Conservation (phyloP, 2,797 vertebrate genomes). For the Microchirus variegatus region DNA sequence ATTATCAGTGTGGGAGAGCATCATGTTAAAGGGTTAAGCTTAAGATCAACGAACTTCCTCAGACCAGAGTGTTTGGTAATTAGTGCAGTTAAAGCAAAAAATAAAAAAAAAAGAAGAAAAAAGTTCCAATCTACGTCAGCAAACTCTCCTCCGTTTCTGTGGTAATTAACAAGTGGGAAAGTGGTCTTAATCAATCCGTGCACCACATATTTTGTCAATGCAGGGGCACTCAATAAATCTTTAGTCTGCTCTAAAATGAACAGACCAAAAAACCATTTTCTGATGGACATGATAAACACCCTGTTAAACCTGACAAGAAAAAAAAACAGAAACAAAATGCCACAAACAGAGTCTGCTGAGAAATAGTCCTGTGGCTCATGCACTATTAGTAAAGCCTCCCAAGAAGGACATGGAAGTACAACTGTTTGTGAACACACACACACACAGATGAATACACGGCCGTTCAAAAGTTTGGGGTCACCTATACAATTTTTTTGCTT, state of each 20-base stretch:
- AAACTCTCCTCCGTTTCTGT: not conserved
- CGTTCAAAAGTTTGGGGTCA: no score
- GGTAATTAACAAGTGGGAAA: slow-evolving; percentile 20
- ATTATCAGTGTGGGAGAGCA: not conserved
- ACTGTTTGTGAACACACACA: no score
- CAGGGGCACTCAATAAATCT: slow-evolving; percentile 31
- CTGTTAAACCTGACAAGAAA: slow-evolving; percentile 42
- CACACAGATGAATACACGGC: no score
- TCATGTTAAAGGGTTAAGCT: not conserved
- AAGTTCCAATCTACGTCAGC: no score
- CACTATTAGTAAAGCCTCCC: no score
- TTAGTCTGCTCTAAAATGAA: slow-evolving; percentile 29
- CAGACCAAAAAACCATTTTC: slow-evolving; percentile 32
- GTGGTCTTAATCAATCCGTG: slow-evolving; percentile 33
- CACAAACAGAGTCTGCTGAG: slow-evolving; percentile 2
- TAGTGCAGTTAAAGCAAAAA: not conserved
- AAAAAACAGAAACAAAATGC: slow-evolving; percentile 14
- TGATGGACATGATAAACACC: slow-evolving; percentile 44
- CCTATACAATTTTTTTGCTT: no score
- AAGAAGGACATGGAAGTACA: no score
- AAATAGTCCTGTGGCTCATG: no score
- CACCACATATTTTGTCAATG: slow-evolving; percentile 36
- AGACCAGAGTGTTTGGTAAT: not conserved
- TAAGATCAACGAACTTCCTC: not conserved
- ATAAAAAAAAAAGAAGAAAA: no score